Evolutionary conservation across 2,797 vertebrate genomes (phyloP), one percentile per base, ranked within the genome.

Genomic region (Antennarius maculatus): DNA sequence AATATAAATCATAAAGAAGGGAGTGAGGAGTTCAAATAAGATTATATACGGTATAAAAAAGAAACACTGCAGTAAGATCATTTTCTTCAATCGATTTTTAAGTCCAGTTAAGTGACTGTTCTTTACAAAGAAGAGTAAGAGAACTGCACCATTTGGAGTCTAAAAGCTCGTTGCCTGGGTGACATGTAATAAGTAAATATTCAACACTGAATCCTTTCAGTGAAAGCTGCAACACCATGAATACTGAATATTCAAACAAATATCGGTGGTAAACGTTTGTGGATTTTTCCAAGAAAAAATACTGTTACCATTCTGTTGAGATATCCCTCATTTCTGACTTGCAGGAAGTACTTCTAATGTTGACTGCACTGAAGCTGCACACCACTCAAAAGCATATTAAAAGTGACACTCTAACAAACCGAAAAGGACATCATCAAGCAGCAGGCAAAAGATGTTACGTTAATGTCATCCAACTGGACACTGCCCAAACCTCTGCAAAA

Each of bases 331-430:
- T 41, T 42, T 50, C 47, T 37, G 55, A 16, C 16, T n/a, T 23
- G 5, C 1, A 47, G 14, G 11, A 37, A 29, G 31, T 62, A 10
- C 60, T 54, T 53, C 23, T 61, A 16, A 64, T 50, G 18, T 39
- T 55, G 46, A n/a, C 47, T 49, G 2, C 42, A n/a, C 4, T 6
- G 18, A 7, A 43, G 18, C 55, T 43, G 55, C 18, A 63, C 61
- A 71, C 28, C 54, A 60, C 69, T 47, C 1, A 4, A 14, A 7
- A 46, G 49, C 39, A 62, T 29, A 71, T 23, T 16, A 45, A 63
- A 88, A 59, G 73, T 74, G 66, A 72, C 18, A 6, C 47, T 74
- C 65, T 69, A 52, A 79, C 68, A 61, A 71, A 76, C 57, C 49
- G 69, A 60, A 71, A 64, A 64, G 46, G 42, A 84, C 65, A 39